Evolutionary conservation across 2,888 invertebrate genomes (phyloP).

Genomic region (Orchestes rusci): DNA sequence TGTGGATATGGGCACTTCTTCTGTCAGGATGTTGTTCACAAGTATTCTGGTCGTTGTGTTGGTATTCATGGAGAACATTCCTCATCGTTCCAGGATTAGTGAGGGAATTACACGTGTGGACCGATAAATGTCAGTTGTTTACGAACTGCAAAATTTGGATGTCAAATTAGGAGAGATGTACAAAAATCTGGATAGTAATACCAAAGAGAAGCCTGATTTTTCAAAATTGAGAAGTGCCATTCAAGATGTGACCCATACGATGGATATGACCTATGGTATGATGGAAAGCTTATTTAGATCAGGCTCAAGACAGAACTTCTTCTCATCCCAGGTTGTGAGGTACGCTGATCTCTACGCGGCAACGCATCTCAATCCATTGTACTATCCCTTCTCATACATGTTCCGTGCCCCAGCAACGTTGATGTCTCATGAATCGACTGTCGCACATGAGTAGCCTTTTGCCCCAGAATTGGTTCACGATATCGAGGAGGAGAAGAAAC

Average conservation of each 20-base stretch:
- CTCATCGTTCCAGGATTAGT: slow-evolving; percentile 94
- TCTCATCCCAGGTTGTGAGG: slow-evolving; percentile 94
- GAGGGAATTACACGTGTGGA: slow-evolving; percentile 96
- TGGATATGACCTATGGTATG: slow-evolving; percentile 98
- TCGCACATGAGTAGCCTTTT: slow-evolving; percentile 88
- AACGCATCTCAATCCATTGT: slow-evolving; percentile 89
- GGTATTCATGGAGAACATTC: slow-evolving; percentile 99
- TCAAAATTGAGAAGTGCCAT: slow-evolving; percentile 79
- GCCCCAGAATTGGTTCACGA: slow-evolving; percentile 51
- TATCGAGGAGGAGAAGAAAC: slow-evolving; percentile 11
- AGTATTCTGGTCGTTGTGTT: no score
- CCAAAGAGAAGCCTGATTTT: slow-evolving; percentile 91
- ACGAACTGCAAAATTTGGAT: slow-evolving; percentile 82
- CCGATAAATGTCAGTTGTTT: slow-evolving; percentile 90
- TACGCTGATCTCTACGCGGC: slow-evolving; percentile 97
- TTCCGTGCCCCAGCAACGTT: slow-evolving; percentile 97
- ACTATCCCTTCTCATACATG: slow-evolving; percentile 99
- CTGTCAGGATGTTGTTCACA: no score
- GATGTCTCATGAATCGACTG: slow-evolving; percentile 97
- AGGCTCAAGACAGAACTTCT: slow-evolving; percentile 97
- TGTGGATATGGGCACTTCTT: no score
- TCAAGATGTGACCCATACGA: slow-evolving; percentile 92
- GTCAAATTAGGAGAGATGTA: slow-evolving; percentile 90
- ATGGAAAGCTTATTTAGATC: slow-evolving; percentile 94
- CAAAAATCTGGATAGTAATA: slow-evolving; percentile 93